phyloP scores from a whole-genome alignment of 2,797 vertebrate genomes.

The Schizothorax lantsangensis region DNA sequence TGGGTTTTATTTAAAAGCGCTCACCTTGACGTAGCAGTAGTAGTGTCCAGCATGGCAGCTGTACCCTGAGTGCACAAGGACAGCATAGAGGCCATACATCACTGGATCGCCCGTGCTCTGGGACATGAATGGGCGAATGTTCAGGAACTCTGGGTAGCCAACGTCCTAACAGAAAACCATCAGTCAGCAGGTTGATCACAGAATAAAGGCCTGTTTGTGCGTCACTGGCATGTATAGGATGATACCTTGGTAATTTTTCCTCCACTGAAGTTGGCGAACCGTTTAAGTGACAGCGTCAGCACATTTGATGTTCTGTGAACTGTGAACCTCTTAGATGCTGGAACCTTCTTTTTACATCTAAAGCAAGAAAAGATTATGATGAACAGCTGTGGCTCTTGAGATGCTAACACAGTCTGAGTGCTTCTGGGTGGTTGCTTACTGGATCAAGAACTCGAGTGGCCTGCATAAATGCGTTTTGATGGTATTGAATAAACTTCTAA shows the following conservation, averaged over 20 bases:
- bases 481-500: not conserved
- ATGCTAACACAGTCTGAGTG: not conserved
- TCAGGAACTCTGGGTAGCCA: slow-evolving; percentile 91
- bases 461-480: not conserved
- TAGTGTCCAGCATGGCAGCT: slow-evolving; percentile 95
- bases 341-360: slow-evolving; percentile 96
- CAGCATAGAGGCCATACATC: slow-evolving; percentile 91
- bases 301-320: slow-evolving; percentile 92
- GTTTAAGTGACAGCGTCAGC: slow-evolving; percentile 92
- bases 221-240: no score
- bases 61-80: slow-evolving; percentile 94
- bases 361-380: not conserved
- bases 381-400: not conserved
- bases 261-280: slow-evolving; percentile 91
- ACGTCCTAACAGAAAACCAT: slow-evolving; percentile 81
- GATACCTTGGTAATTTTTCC: slow-evolving; percentile 94
- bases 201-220: not conserved
- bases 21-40: slow-evolving; percentile 95
- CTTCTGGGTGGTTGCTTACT: not conserved
- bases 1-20: not conserved
- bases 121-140: slow-evolving; percentile 96
- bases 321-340: slow-evolving; percentile 92
- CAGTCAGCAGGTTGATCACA: slow-evolving; percentile 10
- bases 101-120: slow-evolving; percentile 87
- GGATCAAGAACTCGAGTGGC: not conserved